These are phyloP conservation scores for Diploptera punctata DNA, from an alignment of 2,888 invertebrate species.

Conservation along the genomic window DNA sequence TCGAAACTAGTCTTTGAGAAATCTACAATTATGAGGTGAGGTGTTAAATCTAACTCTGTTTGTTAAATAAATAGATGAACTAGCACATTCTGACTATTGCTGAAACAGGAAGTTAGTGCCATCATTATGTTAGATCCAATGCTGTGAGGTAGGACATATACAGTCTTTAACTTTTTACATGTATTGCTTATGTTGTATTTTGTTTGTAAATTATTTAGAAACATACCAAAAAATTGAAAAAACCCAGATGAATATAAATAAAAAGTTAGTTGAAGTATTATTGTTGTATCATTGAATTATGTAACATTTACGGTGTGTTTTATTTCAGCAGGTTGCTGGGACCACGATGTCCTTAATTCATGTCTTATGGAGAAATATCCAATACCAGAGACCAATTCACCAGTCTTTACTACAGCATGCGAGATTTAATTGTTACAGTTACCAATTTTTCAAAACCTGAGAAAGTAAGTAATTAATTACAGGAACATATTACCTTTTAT, in stretches of 20 bases:
- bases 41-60: too few relatives aligned
- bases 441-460: constrained; percentile 60
- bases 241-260: neutral
- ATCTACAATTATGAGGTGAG: too few relatives aligned
- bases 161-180: too few relatives aligned
- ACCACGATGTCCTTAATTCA: constrained; percentile 77
- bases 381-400: constrained; percentile 76
- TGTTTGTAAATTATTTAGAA: neutral
- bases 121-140: too few relatives aligned
- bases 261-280: too few relatives aligned
- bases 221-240: neutral
- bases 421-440: constrained; percentile 70
- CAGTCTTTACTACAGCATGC: constrained; percentile 87
- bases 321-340: constrained; percentile 79
- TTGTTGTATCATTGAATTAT: neutral
- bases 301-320: constrained; percentile 41
- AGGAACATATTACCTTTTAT: too few relatives aligned
- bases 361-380: constrained; percentile 74
- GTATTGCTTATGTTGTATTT: too few relatives aligned
- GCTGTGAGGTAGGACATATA: too few relatives aligned
- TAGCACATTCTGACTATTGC: too few relatives aligned
- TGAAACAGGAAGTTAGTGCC: too few relatives aligned
- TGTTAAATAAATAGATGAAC: too few relatives aligned
- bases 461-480: constrained; percentile 53
- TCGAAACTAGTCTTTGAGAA: too few relatives aligned